A percentile compares a stretch with the other conserved stretches of the same genome.
Evolutionary conservation across 1,140 invertebrate genomes (phyloP).

Genomic region (Vanessa tameamea): DNA sequence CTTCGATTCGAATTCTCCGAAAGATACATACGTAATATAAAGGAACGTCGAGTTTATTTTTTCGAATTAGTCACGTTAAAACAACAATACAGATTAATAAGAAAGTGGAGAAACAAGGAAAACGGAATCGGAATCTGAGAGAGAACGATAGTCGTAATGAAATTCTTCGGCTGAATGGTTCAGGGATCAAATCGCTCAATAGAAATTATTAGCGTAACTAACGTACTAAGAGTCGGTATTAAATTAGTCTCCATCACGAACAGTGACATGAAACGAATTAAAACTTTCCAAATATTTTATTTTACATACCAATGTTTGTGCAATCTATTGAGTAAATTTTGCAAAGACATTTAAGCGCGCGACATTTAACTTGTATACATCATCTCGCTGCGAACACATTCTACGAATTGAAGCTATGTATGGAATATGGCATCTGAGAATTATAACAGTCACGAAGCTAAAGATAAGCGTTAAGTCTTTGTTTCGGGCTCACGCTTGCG

Average conservation of each 20-base stretch:
- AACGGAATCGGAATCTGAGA: constrained; percentile 33
- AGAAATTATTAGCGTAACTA: constrained; percentile 25
- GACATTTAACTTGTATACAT: constrained; percentile 6
- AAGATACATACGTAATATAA: too few relatives aligned
- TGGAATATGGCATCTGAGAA: constrained; percentile 37
- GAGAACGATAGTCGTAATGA: constrained; percentile 30
- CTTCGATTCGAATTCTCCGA: too few relatives aligned
- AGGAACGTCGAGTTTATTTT: too few relatives aligned
- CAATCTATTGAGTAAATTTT: neutral
- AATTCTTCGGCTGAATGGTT: constrained; percentile 31
- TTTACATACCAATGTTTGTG: neutral
- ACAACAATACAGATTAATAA: neutral
- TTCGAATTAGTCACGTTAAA: neutral
- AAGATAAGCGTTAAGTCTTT: constrained; percentile 49
- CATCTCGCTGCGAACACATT: constrained; percentile 1
- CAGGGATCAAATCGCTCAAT: constrained; percentile 28
- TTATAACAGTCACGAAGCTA: constrained; percentile 43
- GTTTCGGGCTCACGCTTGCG: constrained; percentile 64
- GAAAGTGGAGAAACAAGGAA: constrained; percentile 31
- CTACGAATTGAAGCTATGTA: constrained; percentile 22
- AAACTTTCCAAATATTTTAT: neutral
- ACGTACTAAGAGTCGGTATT: neutral
- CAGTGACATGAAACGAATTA: neutral
- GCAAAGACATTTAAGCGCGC: neutral
- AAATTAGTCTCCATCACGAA: constrained; percentile 6